Conservation (phyloP, 2,113 vertebrate genomes). For the Cinclus mexicanus region DNA sequence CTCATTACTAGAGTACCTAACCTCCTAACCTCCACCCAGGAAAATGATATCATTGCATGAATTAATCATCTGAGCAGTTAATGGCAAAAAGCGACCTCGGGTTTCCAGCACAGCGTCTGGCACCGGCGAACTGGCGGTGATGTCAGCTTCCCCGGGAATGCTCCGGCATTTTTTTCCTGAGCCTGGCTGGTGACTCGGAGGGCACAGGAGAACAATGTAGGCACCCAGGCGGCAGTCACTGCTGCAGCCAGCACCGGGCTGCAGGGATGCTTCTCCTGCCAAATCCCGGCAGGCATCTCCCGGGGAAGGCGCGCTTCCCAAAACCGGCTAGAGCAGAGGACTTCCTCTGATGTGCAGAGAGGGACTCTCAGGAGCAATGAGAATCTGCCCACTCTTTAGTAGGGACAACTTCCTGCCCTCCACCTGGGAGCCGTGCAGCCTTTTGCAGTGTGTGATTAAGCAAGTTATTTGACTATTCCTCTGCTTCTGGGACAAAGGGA, state of each 20-base stretch:
- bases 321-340: rapidly evolving
- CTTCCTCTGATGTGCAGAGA: not conserved
- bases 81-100: conserved; percentile 11
- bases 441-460: not conserved
- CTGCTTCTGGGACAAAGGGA: not conserved
- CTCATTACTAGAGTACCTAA: not conserved
- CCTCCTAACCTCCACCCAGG: conserved; percentile 4
- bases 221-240: not conserved
- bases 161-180: not conserved
- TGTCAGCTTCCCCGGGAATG: conserved; percentile 14
- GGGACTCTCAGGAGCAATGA: rapidly evolving
- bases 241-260: not conserved
- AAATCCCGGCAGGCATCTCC: not conserved
- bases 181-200: not conserved
- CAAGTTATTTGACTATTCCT: not conserved
- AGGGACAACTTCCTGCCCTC: not conserved
- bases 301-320: rapidly evolving
- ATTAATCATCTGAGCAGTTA: conserved; percentile 54
- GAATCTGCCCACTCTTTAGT: not conserved
- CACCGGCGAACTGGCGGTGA: not conserved
- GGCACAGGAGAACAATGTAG: conserved; percentile 34
- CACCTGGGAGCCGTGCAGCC: not conserved
- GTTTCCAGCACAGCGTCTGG: conserved; percentile 45
- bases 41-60: conserved; percentile 40
- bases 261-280: not conserved